These are phyloP conservation scores for Corythornis madagascariensis DNA, from an alignment of 2,113 vertebrate genomes.

Conservation along the genomic window DNA sequence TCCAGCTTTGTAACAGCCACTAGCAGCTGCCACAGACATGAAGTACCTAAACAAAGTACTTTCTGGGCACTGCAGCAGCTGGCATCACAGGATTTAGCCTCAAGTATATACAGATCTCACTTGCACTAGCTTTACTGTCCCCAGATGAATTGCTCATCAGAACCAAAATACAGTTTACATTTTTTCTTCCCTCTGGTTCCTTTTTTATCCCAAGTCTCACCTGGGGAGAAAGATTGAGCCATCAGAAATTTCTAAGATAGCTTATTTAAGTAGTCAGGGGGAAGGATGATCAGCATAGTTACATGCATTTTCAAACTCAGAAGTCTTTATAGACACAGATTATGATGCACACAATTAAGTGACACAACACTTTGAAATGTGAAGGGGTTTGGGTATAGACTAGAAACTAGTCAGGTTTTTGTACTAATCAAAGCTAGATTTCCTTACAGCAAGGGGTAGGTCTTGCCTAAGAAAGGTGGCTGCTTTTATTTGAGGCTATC, in stretches of 20 bases:
- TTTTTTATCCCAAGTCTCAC: neutral
- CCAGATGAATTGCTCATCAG: neutral
- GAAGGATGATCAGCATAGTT: neutral
- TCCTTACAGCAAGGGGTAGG: neutral
- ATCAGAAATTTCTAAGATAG: neutral
- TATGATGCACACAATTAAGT: neutral
- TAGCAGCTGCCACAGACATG: neutral
- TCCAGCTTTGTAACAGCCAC: neutral
- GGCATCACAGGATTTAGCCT: neutral
- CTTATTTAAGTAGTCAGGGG: neutral
- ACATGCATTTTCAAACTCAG: neutral
- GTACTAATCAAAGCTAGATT: neutral
- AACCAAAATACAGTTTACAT: neutral
- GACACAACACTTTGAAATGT: neutral
- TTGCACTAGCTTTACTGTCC: neutral
- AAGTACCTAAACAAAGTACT: neutral
- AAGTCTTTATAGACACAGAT: neutral
- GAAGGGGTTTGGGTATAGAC: neutral
- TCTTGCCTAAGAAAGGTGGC: neutral
- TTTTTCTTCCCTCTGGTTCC: neutral
- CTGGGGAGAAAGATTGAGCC: neutral
- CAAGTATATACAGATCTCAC: neutral
- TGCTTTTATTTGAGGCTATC: neutral
- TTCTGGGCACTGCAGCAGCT: neutral
- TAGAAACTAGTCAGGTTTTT: neutral